Evolutionary conservation across 2,797 vertebrate genomes (phyloP).

Genomic region (Pelobates cultripes): DNA sequence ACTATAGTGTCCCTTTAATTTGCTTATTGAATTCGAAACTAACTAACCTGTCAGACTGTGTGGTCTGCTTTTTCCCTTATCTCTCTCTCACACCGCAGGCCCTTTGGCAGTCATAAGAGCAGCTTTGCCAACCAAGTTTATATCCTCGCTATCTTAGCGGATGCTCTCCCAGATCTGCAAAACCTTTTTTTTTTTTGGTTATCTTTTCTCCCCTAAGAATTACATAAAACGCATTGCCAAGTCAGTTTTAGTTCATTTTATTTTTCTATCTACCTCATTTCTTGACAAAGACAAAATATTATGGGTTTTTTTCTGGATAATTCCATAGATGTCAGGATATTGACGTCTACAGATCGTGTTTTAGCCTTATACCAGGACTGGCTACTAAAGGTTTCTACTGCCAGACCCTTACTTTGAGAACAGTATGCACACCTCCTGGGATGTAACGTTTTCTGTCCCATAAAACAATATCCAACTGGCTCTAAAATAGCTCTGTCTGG

Average conservation of each 20-base stretch:
- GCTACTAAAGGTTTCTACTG: too few species aligned
- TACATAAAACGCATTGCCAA: not conserved
- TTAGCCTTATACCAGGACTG: too few species aligned
- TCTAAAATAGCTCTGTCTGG: too few species aligned
- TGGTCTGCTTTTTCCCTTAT: not conserved
- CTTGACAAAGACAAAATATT: not conserved
- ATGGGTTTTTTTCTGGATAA: too few species aligned
- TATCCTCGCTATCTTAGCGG: not conserved
- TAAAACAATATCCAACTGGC: too few species aligned
- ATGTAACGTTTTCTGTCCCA: too few species aligned
- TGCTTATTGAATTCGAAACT: not conserved
- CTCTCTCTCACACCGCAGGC: not conserved
- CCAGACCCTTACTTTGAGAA: too few species aligned
- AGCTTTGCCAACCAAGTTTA: not conserved
- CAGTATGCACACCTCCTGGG: too few species aligned
- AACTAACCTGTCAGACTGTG: not conserved
- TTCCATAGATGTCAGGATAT: too few species aligned
- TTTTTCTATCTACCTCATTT: not conserved
- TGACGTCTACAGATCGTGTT: too few species aligned
- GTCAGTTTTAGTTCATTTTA: too few species aligned
- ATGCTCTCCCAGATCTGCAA: not conserved
- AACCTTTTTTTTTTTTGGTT: not conserved
- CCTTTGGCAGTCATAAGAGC: not conserved
- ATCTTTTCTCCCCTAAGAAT: not conserved
- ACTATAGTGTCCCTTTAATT: too few species aligned